Conservation (phyloP, 2,888 invertebrate genomes). For the Panorpa germanica region DNA sequence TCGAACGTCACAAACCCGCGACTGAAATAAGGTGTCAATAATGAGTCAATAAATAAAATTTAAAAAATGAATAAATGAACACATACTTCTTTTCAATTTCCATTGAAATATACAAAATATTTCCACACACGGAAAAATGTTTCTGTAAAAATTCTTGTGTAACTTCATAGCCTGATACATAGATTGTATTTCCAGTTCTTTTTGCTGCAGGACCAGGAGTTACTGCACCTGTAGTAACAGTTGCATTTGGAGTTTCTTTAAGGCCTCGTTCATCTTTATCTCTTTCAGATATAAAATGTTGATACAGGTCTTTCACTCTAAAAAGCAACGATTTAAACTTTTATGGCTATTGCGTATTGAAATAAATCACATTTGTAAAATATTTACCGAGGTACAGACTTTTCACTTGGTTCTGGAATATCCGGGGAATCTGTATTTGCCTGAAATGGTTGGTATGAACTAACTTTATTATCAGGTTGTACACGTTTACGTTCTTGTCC, state of each 20-base stretch:
- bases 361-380: conserved; percentile 8
- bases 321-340: conserved; percentile 9
- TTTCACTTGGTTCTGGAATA: conserved; percentile 44
- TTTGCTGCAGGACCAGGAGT: conserved; percentile 34
- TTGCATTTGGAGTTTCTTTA: conserved; percentile 20
- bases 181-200: conserved; percentile 62
- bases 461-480: conserved; percentile 47
- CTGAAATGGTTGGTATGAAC: conserved; percentile 82
- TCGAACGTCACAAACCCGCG: conserved; percentile 86
- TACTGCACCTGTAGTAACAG: too few relatives aligned
- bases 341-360: neutral
- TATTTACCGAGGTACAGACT: conserved; percentile 21
- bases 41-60: conserved; percentile 5
- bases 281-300: conserved; percentile 51
- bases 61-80: conserved; percentile 7
- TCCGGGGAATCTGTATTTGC: conserved; percentile 60
- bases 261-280: conserved; percentile 40
- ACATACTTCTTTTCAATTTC: conserved; percentile 63
- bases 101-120: conserved; percentile 65
- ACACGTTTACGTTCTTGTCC: conserved; percentile 52
- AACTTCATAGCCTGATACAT: conserved; percentile 61
- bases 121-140: conserved; percentile 53
- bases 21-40: conserved; percentile 28
- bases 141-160: conserved; percentile 62
- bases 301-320: conserved; percentile 41